These are phyloP conservation scores for Drosophila merina DNA, from an alignment of 2,888 invertebrate species.

Conservation along the genomic window DNA sequence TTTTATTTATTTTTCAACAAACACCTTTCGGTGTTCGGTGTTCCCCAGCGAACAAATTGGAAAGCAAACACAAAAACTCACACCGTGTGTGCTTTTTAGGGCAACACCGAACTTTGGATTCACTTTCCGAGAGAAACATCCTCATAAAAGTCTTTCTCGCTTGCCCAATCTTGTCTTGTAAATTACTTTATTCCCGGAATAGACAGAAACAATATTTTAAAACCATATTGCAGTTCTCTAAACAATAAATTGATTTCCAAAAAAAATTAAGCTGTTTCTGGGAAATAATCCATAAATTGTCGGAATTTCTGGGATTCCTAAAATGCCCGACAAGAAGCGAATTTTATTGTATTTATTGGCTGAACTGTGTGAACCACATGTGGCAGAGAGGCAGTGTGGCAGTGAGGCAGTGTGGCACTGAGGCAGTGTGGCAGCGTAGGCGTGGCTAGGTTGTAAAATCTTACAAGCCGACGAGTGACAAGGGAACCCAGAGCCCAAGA, in stretches of 20 bases:
- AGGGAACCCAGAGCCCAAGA: slow-evolving; percentile 48
- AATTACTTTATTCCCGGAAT: slow-evolving; percentile 22
- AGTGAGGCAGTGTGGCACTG: slow-evolving; percentile 9
- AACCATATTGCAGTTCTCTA: not conserved
- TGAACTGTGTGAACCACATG: slow-evolving; percentile 14
- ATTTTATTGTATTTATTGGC: slow-evolving; percentile 36
- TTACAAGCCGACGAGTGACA: slow-evolving; percentile 67
- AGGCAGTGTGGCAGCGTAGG: slow-evolving; percentile 10
- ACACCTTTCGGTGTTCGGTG: slow-evolving; percentile 3
- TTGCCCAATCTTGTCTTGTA: not conserved
- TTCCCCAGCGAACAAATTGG: slow-evolving; percentile 20
- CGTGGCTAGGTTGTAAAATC: slow-evolving; percentile 32
- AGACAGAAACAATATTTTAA: not conserved
- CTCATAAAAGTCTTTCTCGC: not conserved
- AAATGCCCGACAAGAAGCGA: slow-evolving; percentile 2
- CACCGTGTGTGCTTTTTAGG: not conserved
- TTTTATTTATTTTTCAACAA: slow-evolving; percentile 9
- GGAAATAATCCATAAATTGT: not conserved
- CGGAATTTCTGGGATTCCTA: not conserved
- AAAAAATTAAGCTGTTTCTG: not conserved
- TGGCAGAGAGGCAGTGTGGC: slow-evolving; percentile 15
- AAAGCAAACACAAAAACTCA: slow-evolving; percentile 14
- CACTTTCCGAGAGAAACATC: not conserved
- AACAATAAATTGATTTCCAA: too few species aligned
- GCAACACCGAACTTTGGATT: not conserved